A percentile compares a stretch with the other conserved stretches of the same genome.
These are phyloP conservation scores for Amphibalanus amphitrite DNA, from an alignment of 1,140 invertebrate genomes.

Conservation along the genomic window DNA sequence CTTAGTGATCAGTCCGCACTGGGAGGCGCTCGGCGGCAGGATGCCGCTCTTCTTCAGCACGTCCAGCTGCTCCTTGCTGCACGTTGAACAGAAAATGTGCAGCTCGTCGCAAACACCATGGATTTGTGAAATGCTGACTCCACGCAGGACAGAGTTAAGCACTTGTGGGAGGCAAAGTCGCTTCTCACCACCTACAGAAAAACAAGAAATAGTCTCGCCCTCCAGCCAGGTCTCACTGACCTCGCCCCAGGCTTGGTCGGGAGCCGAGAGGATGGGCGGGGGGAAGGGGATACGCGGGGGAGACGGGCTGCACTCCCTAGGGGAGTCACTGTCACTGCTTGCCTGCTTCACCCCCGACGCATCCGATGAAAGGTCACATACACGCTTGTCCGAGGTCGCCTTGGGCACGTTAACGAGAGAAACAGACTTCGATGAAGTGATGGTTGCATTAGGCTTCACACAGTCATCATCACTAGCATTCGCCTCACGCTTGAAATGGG, in stretches of 20 bases:
- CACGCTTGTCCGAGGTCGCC: slow-evolving; percentile 10
- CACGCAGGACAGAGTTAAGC: slow-evolving; percentile 72
- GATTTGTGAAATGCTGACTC: slow-evolving; percentile 79
- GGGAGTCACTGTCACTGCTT: slow-evolving; percentile 21
- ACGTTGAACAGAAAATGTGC: slow-evolving; percentile 86
- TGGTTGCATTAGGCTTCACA: slow-evolving; percentile 11
- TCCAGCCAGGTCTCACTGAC: slow-evolving; percentile 70
- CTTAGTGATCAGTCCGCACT: slow-evolving; percentile 90
- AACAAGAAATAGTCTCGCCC: slow-evolving; percentile 82
- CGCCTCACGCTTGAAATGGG: slow-evolving; percentile 20
- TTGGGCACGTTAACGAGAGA: slow-evolving; percentile 9
- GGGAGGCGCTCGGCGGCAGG: slow-evolving; percentile 53
- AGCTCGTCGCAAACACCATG: slow-evolving; percentile 82
- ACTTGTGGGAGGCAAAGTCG: slow-evolving; percentile 88
- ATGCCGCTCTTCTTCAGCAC: slow-evolving; percentile 72
- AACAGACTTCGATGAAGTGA: slow-evolving; percentile 9
- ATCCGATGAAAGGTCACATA: slow-evolving; percentile 17
- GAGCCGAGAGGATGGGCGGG: slow-evolving; percentile 16
- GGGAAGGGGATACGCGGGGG: slow-evolving; percentile 19
- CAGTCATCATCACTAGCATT: slow-evolving; percentile 15
- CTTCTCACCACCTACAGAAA: slow-evolving; percentile 85
- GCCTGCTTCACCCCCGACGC: slow-evolving; percentile 18
- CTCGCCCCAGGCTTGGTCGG: slow-evolving; percentile 13
- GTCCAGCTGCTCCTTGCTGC: slow-evolving; percentile 77
- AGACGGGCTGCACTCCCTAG: slow-evolving; percentile 21